Base-by-base conservation (phyloP, 2,113 vertebrate genomes). In the Pagrus major region DNA sequence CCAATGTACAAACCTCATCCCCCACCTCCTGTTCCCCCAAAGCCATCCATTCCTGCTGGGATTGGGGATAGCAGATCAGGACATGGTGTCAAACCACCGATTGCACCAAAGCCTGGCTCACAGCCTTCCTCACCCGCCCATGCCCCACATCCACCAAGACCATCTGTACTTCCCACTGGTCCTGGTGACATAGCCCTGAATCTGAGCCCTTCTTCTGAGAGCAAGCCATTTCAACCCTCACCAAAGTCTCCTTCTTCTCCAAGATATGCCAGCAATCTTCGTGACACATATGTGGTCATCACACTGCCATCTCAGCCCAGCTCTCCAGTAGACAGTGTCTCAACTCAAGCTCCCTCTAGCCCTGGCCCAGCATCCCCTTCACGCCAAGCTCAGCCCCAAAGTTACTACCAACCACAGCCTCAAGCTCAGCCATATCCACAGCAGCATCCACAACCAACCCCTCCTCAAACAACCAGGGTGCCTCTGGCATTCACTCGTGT, bases 241-340 rank as follows among this genome's bases (percentile, higher is more conserved):
- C 97, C 97, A 67, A 97, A 96, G 78, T 98, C 98, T 76, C 97
- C 98, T 33, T 92, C 96, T 70, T 96, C 95, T 83, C 94, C 94
- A 44, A 97, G 97, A 81, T 88, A 96, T 92, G 92, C 96, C 74
- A 97, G 96, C 81, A 96, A 96, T 70, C 95, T 96, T 47, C 93
- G 91, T 70, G 97, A 98, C 93, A 99, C 98, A 0, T 99, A 99
- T 39, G 98, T 98, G 79, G 98, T 99, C 72, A 99, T 99, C 84
- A 99, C 98, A 15, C 93, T 99, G 82, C 98, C 98, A 83, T 99
- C 98, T 83, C 97, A 99, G 85, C 98, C 98, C 42, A 96, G 96
- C 84, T 99, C 98, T 88, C 98, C 98, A 68, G 96, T 96, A 58
- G 97, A 98, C 55, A 88, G 90, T 87, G 74, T 97, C 81, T 92